These are phyloP conservation scores for Salmo trutta DNA, from an alignment of 2,797 vertebrate genomes.

Conservation along the genomic window DNA sequence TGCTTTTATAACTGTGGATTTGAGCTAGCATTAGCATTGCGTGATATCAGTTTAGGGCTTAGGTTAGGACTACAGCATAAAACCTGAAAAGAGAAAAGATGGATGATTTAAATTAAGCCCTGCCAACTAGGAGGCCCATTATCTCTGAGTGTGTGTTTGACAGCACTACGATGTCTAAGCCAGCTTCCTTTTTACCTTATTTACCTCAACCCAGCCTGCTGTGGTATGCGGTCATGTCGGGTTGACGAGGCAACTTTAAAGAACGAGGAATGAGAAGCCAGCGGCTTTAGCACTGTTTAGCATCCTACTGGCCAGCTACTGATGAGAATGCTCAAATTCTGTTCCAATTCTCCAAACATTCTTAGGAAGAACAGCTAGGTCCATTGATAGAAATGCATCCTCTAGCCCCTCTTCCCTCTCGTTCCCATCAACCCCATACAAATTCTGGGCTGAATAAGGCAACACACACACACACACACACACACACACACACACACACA, in stretches of 20 bases:
- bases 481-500: not conserved
- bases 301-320: not conserved
- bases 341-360: conserved; percentile 6
- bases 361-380: conserved; percentile 12
- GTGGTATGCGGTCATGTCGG: not conserved
- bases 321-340: not conserved
- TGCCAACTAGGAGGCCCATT: not conserved
- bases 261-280: not conserved
- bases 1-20: not conserved
- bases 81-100: not conserved
- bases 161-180: not conserved
- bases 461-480: not conserved
- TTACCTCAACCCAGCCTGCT: not conserved
- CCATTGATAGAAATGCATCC: conserved; percentile 8
- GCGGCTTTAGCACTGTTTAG: not conserved
- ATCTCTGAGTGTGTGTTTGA: not conserved
- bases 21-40: not conserved
- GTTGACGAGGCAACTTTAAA: not conserved
- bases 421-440: conserved; percentile 24
- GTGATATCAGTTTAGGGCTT: not conserved
- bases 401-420: conserved; percentile 6
- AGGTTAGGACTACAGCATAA: not conserved
- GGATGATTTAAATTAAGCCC: not conserved
- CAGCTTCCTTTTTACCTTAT: not conserved
- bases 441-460: conserved; percentile 29